Evolutionary conservation across 2,113 vertebrate genomes (phyloP), one percentile per base, ranked within the genome.

Genomic region (Alectura lathami): DNA sequence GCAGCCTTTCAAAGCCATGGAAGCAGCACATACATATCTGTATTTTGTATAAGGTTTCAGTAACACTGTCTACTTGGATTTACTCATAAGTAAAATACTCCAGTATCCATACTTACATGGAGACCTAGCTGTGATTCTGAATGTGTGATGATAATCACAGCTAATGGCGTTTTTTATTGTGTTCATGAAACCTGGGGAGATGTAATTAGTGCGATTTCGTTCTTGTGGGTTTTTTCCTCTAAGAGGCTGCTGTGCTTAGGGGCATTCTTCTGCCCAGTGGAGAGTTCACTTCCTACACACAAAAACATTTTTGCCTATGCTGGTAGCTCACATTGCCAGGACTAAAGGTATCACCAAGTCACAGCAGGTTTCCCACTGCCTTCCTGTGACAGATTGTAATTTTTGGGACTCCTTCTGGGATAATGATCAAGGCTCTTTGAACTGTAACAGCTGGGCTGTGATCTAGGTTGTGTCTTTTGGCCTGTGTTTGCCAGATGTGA

Each of bases 331-430:
- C 68, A 10, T 36, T 64, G 24, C 32, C 43, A 42, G 32, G 16
- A 24, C 22, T 75, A 20, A 32, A 57, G 30, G 8, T 6, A 26
- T 3, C 30, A 79, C 16, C 38, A 68, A 9, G 40, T 64, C 40
- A 14, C n/a, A 21, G 24, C 45, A 16, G 0, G 1, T 73, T 73
- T 77, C 53, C 18, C 27, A 6, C 26, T 5, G 0, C n/a, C 12
- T n/a, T 60, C 20, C 23, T 22, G 23, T 27, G 45, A 48, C 42
- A 43, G 6, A 2, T 34, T 29, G 16, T 7, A 21, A 10, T 54
- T 73, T 77, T 42, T 9, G 59, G 22, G 43, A 93, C 21, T 18
- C 34, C 16, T 47, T 57, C 40, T 43, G 10, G 2, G 70, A 16
- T 36, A 42, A 64, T 1, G 2, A 45, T 24, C 29, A 64, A 48